These are phyloP conservation scores for Ophioninae sp. DNA, from an alignment of 2,888 invertebrate genomes.

Conservation along the genomic window DNA sequence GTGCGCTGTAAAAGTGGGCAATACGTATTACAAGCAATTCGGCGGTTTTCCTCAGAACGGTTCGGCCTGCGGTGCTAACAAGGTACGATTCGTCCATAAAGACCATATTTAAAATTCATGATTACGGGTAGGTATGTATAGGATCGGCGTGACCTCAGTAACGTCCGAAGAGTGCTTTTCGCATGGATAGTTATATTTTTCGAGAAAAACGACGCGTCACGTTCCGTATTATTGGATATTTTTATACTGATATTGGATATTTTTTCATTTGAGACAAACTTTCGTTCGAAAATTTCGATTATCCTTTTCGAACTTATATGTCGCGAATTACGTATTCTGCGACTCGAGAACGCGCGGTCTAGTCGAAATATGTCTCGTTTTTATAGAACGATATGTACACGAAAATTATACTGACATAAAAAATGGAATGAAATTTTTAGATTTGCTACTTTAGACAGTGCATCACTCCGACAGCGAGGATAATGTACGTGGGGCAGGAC, in stretches of 20 bases:
- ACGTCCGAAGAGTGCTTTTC: not conserved
- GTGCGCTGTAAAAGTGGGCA: not conserved
- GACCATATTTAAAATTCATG: not conserved
- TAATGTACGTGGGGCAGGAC: not conserved
- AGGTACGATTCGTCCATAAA: not conserved
- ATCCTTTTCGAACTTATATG: not conserved
- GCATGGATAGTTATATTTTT: not conserved
- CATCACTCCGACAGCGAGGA: not conserved
- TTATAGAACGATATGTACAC: not conserved
- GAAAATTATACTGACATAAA: not conserved
- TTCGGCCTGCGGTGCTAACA: not conserved
- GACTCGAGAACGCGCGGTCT: not conserved
- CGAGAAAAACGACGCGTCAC: not conserved
- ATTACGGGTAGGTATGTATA: not conserved
- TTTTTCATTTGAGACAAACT: not conserved
- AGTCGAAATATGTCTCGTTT: not conserved
- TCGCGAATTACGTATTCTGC: not conserved
- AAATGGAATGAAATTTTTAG: not conserved
- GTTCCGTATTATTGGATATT: no score
- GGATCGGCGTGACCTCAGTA: not conserved
- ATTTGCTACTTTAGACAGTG: not conserved
- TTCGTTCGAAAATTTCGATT: not conserved
- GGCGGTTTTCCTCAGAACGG: not conserved
- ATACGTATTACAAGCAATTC: not conserved
- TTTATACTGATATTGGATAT: no score